Percentiles rank a stretch among this genome's conserved stretches.
phyloP scores from a whole-genome alignment of 2,113 vertebrate species.

The Pyrgilauda ruficollis region DNA sequence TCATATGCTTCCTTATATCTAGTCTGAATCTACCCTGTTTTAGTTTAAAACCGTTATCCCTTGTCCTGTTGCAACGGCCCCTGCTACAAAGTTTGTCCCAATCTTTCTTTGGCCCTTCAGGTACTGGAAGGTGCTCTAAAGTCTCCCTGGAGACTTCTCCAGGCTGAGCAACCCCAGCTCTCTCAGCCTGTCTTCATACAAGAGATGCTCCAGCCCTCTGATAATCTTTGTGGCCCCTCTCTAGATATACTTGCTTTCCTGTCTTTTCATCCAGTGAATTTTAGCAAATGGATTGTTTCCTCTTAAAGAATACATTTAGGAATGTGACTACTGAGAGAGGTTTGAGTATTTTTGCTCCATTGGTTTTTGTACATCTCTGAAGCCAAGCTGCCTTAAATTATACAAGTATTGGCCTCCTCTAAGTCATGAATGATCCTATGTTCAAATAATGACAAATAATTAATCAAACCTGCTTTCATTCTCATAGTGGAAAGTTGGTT shows the following conservation, averaged over 20 bases:
- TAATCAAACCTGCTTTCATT: not conserved
- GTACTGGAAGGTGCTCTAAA: not conserved
- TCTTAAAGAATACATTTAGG: not conserved
- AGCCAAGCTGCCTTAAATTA: not conserved
- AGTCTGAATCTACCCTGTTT: not conserved
- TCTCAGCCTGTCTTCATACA: not conserved
- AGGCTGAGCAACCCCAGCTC: not conserved
- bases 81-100: not conserved
- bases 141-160: not conserved
- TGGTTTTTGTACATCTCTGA: not conserved
- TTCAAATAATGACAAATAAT: not conserved
- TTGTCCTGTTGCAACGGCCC: fast-evolving
- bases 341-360: not conserved
- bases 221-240: not conserved
- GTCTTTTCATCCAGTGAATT: not conserved
- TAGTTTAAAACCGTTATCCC: not conserved
- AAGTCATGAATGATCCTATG: not conserved
- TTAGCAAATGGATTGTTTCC: not conserved
- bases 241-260: not conserved
- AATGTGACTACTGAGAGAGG: not conserved
- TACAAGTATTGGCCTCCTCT: not conserved
- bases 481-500: not conserved
- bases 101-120: not conserved
- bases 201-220: not conserved
- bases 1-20: not conserved